A percentile compares a stretch with the other conserved stretches of the same genome.
These are phyloP conservation scores for Oryzaephilus surinamensis DNA, from an alignment of 1,140 invertebrate species.

Conservation along the genomic window DNA sequence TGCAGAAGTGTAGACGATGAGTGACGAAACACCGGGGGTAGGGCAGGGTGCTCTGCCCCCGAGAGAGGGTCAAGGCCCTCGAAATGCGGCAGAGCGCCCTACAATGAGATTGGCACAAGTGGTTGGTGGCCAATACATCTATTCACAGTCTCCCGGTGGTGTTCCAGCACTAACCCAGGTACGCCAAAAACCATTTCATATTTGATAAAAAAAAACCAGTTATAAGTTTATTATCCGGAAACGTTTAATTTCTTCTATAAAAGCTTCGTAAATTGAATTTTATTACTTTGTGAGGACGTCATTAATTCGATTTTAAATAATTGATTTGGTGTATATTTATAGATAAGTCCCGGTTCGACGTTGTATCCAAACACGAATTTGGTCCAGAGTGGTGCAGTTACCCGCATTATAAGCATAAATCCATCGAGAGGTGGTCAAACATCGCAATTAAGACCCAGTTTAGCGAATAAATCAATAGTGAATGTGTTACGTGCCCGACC, in stretches of 20 bases:
- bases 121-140: constrained; percentile 30
- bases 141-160: constrained; percentile 23
- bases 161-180: constrained; percentile 31
- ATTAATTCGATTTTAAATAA: too few species aligned
- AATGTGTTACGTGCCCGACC: constrained; percentile 29
- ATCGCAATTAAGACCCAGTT: constrained; percentile 27
- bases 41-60: constrained; percentile 35
- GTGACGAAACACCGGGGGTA: constrained; percentile 36
- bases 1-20: constrained; percentile 31
- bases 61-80: constrained; percentile 27
- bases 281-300: too few species aligned
- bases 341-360: too few species aligned
- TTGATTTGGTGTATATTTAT: too few species aligned
- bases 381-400: constrained; percentile 23
- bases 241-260: too few species aligned
- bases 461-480: constrained; percentile 34
- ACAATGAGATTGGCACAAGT: constrained; percentile 31
- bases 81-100: constrained; percentile 26
- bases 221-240: too few species aligned
- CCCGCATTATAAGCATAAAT: constrained; percentile 33
- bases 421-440: constrained; percentile 24
- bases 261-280: too few species aligned
- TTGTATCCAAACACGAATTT: too few species aligned
- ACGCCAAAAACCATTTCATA: constrained; percentile 6
- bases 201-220: too few species aligned